Evolutionary conservation across 2,888 invertebrate genomes (phyloP).

Genomic region (Netelia virgata): DNA sequence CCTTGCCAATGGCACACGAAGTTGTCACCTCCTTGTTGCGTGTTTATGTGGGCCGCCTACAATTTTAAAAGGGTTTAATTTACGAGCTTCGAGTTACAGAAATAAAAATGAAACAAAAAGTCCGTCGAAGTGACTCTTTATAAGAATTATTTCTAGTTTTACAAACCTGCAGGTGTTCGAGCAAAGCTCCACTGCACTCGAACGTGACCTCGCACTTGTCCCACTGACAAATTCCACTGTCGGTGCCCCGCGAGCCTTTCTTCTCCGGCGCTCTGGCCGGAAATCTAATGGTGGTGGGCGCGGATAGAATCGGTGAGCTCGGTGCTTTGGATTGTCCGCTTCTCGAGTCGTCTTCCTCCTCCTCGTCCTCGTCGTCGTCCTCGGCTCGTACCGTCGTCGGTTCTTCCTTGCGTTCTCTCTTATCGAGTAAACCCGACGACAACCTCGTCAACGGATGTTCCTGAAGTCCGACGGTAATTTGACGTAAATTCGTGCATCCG

Average conservation of each 20-base stretch:
- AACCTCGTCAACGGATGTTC: slow-evolving; percentile 68
- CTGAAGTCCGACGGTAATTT: slow-evolving; percentile 44
- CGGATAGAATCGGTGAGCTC: slow-evolving; percentile 91
- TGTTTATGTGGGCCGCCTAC: slow-evolving; percentile 93
- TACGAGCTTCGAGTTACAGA: not conserved
- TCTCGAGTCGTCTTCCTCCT: slow-evolving; percentile 81
- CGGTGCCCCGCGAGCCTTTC: slow-evolving; percentile 83
- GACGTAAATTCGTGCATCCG: slow-evolving; percentile 53
- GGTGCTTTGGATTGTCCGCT: slow-evolving; percentile 79
- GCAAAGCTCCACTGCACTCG: slow-evolving; percentile 92
- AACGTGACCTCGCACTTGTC: slow-evolving; percentile 92
- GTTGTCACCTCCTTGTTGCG: slow-evolving; percentile 93
- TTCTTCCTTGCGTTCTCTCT: slow-evolving; percentile 54
- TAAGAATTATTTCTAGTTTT: slow-evolving; percentile 9
- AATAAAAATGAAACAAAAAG: not conserved
- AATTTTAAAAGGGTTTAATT: slow-evolving; percentile 27
- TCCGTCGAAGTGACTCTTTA: not conserved
- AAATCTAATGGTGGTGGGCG: slow-evolving; percentile 93
- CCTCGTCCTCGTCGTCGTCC: slow-evolving; percentile 80
- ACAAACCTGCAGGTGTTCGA: slow-evolving; percentile 94
- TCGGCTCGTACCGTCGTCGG: slow-evolving; percentile 63
- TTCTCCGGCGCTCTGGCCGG: slow-evolving; percentile 86
- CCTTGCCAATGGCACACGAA: slow-evolving; percentile 97
- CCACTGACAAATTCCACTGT: slow-evolving; percentile 90
- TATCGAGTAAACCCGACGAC: slow-evolving; percentile 60